Base-by-base conservation (phyloP, 1,140 invertebrate genomes). In the Drosophila repleta region DNA sequence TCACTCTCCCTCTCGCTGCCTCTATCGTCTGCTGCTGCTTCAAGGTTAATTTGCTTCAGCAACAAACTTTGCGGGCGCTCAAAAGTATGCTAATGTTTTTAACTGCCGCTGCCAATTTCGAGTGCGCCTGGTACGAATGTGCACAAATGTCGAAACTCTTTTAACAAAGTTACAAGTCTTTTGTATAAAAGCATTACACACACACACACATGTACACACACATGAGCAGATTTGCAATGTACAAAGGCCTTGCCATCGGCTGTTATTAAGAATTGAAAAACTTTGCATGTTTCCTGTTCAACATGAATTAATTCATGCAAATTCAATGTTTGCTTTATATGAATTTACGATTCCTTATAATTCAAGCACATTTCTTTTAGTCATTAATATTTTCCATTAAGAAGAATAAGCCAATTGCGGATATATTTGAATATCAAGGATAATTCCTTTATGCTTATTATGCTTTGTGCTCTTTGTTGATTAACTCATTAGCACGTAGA, bases 31-130 rank as follows among this genome's bases (percentile, higher is more conserved):
- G 45, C 57, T 52, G 49, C 55, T 53, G 52, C 58, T 82, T 85
- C 81, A 85, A 87, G 82, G 82, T 87, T 85, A 85, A 85, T 87
- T 85, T 85, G 78, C 71, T 78, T 78, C 71, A 65, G 56, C 70
- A 87, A 81, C 74, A 87, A 85, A 87, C 66, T 85, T 79, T 29
- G 74, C 58, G 51, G 39, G 60, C 66, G 60, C 70, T 60, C 64
- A 63, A 64, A 81, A 87, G 82, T 85, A 85, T 85, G 82, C 83
- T 82, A 87, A 85, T 85, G 69, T 81, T 67, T 82, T 56, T 49
- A 26, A 37, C 32, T 48, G 45, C 37, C 45, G 15, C 6, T 20
- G 51, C 46, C 66, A 57, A 62, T 76, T 79, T 67, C 67, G 3
- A 32, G 69, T 64, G 73, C 51, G 69, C 53, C 55, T 39, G 51